Conservation (phyloP, 2,888 invertebrate genomes). For the Erannis defoliaria region DNA sequence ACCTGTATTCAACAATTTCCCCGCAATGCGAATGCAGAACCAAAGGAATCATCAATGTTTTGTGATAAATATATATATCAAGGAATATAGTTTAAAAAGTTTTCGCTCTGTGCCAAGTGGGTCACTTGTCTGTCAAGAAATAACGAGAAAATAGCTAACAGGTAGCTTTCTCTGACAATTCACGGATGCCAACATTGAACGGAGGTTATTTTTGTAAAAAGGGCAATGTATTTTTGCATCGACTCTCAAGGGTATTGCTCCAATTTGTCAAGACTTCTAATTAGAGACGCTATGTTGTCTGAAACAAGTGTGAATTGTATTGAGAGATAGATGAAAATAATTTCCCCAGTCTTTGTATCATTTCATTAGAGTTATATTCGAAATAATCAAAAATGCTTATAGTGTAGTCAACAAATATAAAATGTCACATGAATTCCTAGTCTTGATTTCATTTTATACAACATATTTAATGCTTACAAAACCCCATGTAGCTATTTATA, state of each 20-base stretch:
- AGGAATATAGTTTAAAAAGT: slow-evolving; percentile 60
- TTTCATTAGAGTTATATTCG: no score
- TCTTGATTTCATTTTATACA: no score
- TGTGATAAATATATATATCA: slow-evolving; percentile 55
- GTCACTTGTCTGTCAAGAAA: slow-evolving; percentile 72
- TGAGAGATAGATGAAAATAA: no score
- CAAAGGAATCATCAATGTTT: slow-evolving; percentile 36
- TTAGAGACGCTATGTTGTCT: slow-evolving; percentile 1
- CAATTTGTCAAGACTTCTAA: slow-evolving; percentile 25
- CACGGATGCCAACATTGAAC: slow-evolving; percentile 46
- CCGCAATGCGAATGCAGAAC: slow-evolving; percentile 10
- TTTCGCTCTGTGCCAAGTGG: slow-evolving; percentile 72
- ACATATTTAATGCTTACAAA: no score
- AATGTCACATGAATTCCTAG: no score
- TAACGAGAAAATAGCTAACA: slow-evolving; percentile 59
- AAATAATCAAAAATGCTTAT: no score
- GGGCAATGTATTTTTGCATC: slow-evolving; percentile 35
- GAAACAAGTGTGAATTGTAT: not conserved
- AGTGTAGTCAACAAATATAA: no score
- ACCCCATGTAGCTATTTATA: no score
- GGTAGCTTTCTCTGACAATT: slow-evolving; percentile 54
- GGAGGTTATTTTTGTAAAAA: slow-evolving; percentile 42
- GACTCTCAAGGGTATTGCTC: slow-evolving; percentile 32
- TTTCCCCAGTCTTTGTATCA: no score
- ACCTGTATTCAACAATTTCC: no score